Conservation (phyloP, 2,797 vertebrate species). For the Tragopan temminckii region DNA sequence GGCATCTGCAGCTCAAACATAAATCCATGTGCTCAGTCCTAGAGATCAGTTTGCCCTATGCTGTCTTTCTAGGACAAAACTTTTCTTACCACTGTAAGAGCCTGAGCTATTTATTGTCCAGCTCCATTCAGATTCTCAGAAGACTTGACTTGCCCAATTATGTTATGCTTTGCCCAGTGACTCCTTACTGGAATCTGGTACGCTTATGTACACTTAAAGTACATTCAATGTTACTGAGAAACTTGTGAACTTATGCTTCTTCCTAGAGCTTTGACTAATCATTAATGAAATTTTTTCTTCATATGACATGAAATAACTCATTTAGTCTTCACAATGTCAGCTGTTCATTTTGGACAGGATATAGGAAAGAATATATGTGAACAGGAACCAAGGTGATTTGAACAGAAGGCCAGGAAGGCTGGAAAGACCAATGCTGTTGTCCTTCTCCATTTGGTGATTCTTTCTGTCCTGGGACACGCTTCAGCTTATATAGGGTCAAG, state of each 20-base stretch:
- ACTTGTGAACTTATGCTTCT: neutral
- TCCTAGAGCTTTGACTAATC: neutral
- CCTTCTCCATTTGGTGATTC: neutral
- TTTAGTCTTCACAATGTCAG: neutral
- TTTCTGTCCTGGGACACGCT: neutral
- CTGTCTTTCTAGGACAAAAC: neutral
- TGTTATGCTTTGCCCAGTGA: neutral
- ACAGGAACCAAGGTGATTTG: neutral
- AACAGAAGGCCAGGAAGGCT: neutral
- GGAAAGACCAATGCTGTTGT: neutral
- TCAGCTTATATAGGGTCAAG: neutral
- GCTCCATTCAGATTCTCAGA: accelerated
- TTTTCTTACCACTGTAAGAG: neutral
- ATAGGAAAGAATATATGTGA: neutral
- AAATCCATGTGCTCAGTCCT: neutral
- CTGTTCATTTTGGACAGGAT: slow-evolving; percentile 27
- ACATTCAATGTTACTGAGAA: neutral
- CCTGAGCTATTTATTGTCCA: neutral
- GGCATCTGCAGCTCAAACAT: neutral
- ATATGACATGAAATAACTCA: neutral
- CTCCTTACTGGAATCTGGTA: neutral
- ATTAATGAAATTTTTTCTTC: neutral
- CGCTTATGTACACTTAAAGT: neutral
- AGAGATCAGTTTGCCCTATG: neutral
- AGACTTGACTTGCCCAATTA: neutral